Base-by-base conservation (phyloP, 92 coral and sea anemone genomes). In the Palythoa heliodiscus region DNA sequence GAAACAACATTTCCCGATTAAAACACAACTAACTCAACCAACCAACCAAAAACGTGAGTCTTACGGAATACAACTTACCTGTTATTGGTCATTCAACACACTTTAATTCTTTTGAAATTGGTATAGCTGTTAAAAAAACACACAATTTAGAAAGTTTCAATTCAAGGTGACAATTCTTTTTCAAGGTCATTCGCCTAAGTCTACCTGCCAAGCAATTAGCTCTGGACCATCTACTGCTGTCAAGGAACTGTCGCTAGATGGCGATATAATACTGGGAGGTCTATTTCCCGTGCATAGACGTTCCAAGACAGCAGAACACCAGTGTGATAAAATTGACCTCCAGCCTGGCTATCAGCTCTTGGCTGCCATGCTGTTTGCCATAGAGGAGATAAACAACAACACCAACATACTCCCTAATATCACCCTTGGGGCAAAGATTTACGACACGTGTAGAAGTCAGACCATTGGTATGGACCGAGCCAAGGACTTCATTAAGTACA, bases 341-440 rank as follows among this genome's bases (percentile, higher is more conserved):
- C 88, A 89, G 71, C 98, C 98, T 22, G 98, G 98, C 17, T 96
- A 90, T 91, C 98, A 96, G 81, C 94, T 94, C 86, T 91, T 93
- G 82, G 95, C 95, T 37, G 93, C 98, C 86, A 29, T 29, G 35
- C 35, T 29, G 35, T 29, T 29, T 29, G 35, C 35, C 35, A 0
- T 29, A 1, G 35, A 92, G 37, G 94, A 96, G 74, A 92, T 94
- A 89, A 96, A 96, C 95, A 85, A 89, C 23, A 60, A 83, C 90
- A 83, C 87, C 88, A 77, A 83, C 73, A 85, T 96, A 48, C 92
- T 96, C 16, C 95, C 95, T 52, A 89, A 90, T 61, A 89, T 96
- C 82, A 94, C 87, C 78, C 92, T 96, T 57, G 98, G 98, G 15
- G 88, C 95, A 66, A 84, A 87, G 57, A 91, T 92, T 67, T 96